These are phyloP conservation scores for Axinella damicornis DNA, from an alignment of 37 sponge, comb jelly and placozoan genomes.

Conservation along the genomic window DNA sequence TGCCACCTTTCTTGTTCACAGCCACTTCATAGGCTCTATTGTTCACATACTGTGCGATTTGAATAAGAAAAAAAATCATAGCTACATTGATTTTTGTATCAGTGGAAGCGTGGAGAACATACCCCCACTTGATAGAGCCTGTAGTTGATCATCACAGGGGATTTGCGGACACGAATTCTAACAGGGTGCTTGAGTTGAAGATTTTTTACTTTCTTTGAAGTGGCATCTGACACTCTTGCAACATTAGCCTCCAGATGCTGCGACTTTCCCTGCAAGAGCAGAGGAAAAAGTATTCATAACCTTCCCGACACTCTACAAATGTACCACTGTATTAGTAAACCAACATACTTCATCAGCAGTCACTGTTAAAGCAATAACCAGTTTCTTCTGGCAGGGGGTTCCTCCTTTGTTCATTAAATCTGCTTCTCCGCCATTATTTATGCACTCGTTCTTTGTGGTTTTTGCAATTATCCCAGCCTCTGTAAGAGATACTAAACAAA, in stretches of 20 bases:
- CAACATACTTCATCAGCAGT: constrained; percentile 70
- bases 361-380: constrained; percentile 74
- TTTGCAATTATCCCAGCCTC: constrained; percentile 36
- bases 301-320: background rate
- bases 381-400: constrained; percentile 57
- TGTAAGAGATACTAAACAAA: background rate
- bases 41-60: constrained; percentile 61
- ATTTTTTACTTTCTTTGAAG: constrained; percentile 45
- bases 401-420: constrained; percentile 47
- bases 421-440: constrained; percentile 26
- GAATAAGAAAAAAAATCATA: too few relatives aligned
- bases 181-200: constrained; percentile 73
- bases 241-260: constrained; percentile 78
- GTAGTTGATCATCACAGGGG: constrained; percentile 73
- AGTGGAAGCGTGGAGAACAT: constrained; percentile 1
- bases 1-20: background rate
- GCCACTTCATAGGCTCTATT: constrained; percentile 61
- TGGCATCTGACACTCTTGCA: constrained; percentile 48
- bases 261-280: constrained; percentile 62
- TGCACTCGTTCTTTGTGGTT: constrained; percentile 50
- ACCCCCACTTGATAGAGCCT: constrained; percentile 77
- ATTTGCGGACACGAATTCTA: constrained; percentile 72
- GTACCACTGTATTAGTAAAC: background rate
- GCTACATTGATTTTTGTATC: background rate
- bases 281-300: background rate